These are phyloP conservation scores for Eupithecia dodoneata DNA, from an alignment of 2,888 invertebrate genomes.

Conservation along the genomic window DNA sequence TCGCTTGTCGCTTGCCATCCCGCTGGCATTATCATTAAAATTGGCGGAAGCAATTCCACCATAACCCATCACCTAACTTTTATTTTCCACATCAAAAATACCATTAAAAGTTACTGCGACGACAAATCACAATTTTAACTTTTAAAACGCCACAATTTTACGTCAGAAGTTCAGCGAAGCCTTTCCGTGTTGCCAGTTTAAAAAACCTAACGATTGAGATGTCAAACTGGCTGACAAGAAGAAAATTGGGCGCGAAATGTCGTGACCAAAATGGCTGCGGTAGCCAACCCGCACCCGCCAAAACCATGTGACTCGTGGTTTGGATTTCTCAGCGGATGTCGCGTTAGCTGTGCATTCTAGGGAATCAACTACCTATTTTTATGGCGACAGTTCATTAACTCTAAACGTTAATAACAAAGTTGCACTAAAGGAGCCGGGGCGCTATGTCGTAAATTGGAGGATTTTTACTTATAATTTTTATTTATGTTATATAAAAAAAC, in stretches of 20 bases:
- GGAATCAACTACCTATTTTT: constrained; percentile 47
- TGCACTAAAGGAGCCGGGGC: not conserved
- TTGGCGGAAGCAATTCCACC: constrained; percentile 25
- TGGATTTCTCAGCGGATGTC: constrained; percentile 69
- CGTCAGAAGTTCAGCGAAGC: constrained; percentile 53
- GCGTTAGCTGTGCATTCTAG: constrained; percentile 57
- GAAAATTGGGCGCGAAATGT: constrained; percentile 79
- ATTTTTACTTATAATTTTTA: not conserved
- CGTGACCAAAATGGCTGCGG: constrained; percentile 64
- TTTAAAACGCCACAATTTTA: constrained; percentile 42
- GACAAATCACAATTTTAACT: constrained; percentile 42
- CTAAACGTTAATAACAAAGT: constrained; percentile 3
- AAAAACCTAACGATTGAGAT: constrained; percentile 62
- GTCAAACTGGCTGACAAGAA: constrained; percentile 72
- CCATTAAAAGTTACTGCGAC: constrained; percentile 39
- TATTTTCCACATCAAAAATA: constrained; percentile 29
- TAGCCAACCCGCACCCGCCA: constrained; percentile 63
- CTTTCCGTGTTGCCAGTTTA: constrained; percentile 54
- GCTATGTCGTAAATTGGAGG: not conserved
- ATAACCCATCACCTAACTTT: constrained; percentile 36
- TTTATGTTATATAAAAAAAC: too few species aligned
- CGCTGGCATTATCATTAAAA: constrained; percentile 15
- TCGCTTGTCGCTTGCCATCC: not conserved
- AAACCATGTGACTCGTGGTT: constrained; percentile 69
- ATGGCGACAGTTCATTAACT: constrained; percentile 46